phyloP scores from a whole-genome alignment of 1,140 invertebrate genomes.

The Platyscapa corneri region DNA sequence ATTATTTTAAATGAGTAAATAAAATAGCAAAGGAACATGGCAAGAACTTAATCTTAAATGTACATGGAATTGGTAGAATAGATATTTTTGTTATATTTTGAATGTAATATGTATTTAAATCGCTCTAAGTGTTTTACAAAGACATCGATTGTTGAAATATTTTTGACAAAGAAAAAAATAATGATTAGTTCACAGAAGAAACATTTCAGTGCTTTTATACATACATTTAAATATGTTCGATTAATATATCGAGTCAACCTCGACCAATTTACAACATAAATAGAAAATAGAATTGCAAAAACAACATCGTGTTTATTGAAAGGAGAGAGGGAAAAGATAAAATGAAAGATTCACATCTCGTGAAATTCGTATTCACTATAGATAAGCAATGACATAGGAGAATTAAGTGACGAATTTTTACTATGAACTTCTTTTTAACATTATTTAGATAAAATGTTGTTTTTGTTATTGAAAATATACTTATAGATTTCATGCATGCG shows the following conservation, averaged over 20 bases:
- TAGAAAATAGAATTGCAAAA: conserved; percentile 26
- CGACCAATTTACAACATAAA: background rate
- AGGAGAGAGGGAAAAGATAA: background rate
- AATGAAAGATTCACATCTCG: background rate
- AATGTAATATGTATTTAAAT: conserved; percentile 33
- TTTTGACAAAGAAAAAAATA: background rate
- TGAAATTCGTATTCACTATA: conserved; percentile 22
- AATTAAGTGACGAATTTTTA: conserved; percentile 25
- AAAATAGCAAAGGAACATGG: conserved; percentile 31
- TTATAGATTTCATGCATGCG: conserved; percentile 3
- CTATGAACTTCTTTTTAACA: conserved; percentile 28
- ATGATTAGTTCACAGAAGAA: background rate
- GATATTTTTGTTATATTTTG: conserved; percentile 38
- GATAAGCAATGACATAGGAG: conserved; percentile 10
- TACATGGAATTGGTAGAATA: conserved; percentile 48
- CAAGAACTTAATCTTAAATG: conserved; percentile 37
- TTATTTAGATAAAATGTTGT: conserved; percentile 30
- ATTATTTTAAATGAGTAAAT: conserved; percentile 17
- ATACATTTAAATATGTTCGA: conserved; percentile 26
- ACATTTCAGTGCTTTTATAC: conserved; percentile 29
- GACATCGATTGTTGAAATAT: conserved; percentile 6
- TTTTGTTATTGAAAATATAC: conserved; percentile 4
- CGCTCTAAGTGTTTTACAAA: background rate
- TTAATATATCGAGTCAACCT: background rate
- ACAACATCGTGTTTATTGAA: background rate